Evolutionary conservation across 2,888 invertebrate species (phyloP).

Genomic region (Anodontia alba): DNA sequence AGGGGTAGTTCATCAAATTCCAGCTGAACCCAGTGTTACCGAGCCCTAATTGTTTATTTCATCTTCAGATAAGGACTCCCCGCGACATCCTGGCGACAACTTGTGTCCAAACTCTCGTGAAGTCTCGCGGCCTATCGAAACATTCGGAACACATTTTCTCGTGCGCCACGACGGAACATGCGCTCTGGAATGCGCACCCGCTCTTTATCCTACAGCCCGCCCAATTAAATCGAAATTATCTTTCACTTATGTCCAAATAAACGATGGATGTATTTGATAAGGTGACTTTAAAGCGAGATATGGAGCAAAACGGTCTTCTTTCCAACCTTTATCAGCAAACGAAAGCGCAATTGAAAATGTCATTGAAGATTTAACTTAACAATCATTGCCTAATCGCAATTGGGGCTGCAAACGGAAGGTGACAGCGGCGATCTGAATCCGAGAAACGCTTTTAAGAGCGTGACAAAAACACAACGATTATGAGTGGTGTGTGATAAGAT

Average conservation of each 20-base stretch:
- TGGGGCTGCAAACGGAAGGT: conserved; percentile 24
- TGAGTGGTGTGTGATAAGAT: conserved; percentile 33
- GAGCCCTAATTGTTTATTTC: neutral
- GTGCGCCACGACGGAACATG: conserved; percentile 43
- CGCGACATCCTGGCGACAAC: conserved; percentile 59
- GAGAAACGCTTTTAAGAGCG: conserved; percentile 45
- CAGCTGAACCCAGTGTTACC: conserved; percentile 41
- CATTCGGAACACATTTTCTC: conserved; percentile 54
- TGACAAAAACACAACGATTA: conserved; percentile 45
- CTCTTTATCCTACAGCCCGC: conserved; percentile 39
- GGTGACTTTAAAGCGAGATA: conserved; percentile 40
- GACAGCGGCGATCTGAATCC: conserved; percentile 11
- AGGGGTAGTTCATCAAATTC: conserved; percentile 61
- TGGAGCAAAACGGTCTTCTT: conserved; percentile 10
- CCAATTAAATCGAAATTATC: conserved; percentile 57
- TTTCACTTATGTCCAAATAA: conserved; percentile 49
- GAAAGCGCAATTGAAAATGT: conserved; percentile 36
- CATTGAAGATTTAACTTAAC: conserved; percentile 18
- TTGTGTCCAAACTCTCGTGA: conserved; percentile 45
- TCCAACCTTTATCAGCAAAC: conserved; percentile 33
- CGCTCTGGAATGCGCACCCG: conserved; percentile 51
- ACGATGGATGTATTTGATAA: conserved; percentile 52
- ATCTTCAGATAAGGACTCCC: conserved; percentile 18
- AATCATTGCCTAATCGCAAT: conserved; percentile 34
- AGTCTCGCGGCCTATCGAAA: conserved; percentile 52